Percentiles rank a stretch among this genome's conserved stretches.
phyloP scores from a whole-genome alignment of 2,113 vertebrate genomes.

The Lophochroa leadbeateri region DNA sequence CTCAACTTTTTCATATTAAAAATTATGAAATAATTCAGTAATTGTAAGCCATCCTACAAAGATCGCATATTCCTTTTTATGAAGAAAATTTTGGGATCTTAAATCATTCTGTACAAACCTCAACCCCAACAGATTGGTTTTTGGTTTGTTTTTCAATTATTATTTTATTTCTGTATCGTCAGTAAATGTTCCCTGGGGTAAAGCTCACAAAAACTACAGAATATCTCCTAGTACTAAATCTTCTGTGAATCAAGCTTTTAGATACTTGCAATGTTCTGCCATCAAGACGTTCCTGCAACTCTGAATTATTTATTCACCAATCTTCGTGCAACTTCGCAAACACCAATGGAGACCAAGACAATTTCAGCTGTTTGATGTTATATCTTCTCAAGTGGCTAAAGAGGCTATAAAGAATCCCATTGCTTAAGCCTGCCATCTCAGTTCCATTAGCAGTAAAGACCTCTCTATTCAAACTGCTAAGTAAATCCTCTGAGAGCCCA shows the following conservation, averaged over 20 bases:
- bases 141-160: not conserved
- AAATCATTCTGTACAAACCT: constrained; percentile 10
- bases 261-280: constrained; percentile 62
- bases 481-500: constrained; percentile 83
- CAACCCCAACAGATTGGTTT: not conserved
- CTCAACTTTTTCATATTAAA: not conserved
- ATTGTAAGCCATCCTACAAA: not conserved
- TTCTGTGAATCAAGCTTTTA: constrained; percentile 71
- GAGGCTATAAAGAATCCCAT: constrained; percentile 81
- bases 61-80: not conserved
- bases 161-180: not conserved
- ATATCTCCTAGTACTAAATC: constrained; percentile 60
- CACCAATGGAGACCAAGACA: constrained; percentile 61
- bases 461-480: constrained; percentile 84
- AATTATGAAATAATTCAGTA: not conserved
- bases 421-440: constrained; percentile 83
- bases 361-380: constrained; percentile 82
- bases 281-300: constrained; percentile 57
- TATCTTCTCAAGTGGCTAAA: constrained; percentile 86
- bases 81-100: constrained; percentile 1
- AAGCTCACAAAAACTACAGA: constrained; percentile 25
- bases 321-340: constrained; percentile 72
- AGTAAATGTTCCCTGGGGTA: constrained; percentile 64
- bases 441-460: constrained; percentile 87
- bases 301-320: constrained; percentile 84